Percentiles rank a stretch among this genome's conserved stretches.
phyloP scores from a whole-genome alignment of 2,888 invertebrate species.

The Rotaria macrura region DNA sequence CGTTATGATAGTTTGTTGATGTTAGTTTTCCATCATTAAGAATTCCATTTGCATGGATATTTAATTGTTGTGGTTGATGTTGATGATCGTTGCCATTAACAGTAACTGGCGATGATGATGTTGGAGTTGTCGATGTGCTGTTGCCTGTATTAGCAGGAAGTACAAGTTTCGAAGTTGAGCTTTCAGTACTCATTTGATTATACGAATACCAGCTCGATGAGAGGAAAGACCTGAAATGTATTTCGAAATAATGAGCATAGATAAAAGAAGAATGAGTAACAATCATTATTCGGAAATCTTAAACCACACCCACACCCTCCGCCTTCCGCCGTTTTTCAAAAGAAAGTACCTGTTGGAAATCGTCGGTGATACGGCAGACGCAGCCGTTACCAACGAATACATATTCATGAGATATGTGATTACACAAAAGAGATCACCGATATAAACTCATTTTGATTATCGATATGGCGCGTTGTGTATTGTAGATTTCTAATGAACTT shows the following conservation, averaged over 20 bases:
- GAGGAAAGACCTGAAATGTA: neutral
- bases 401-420: neutral
- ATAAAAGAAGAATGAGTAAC: no score
- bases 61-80: neutral
- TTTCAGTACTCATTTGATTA: neutral
- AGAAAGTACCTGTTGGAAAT: neutral
- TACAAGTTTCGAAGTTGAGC: neutral
- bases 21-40: neutral
- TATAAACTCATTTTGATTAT: neutral
- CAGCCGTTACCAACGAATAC: neutral
- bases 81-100: neutral
- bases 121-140: neutral
- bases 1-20: neutral
- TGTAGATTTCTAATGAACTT: neutral
- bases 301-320: no score
- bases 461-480: neutral
- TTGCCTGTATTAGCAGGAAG: neutral
- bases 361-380: neutral
- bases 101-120: neutral
- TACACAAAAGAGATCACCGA: neutral
- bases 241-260: neutral
- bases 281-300: no score
- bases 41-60: neutral
- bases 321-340: no score
- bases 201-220: neutral